Evolutionary conservation across 2,797 vertebrate genomes (phyloP).

Genomic region (Myoxocephalus aenaeus): DNA sequence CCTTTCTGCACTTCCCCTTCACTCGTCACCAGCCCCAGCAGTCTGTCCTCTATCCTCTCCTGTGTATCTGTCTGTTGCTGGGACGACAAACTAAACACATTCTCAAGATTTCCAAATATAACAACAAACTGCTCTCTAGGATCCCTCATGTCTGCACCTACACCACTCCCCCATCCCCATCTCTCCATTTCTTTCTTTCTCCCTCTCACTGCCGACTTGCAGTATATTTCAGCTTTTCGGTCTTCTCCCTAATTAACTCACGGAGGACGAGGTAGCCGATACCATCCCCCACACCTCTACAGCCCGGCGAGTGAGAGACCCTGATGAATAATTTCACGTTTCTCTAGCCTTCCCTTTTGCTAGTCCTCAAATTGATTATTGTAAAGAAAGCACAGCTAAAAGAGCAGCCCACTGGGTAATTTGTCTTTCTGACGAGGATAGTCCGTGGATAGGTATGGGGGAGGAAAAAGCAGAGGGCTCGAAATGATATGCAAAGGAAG

Average conservation of each 20-base stretch:
- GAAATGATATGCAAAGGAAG: conserved; percentile 68
- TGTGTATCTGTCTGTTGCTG: conserved; percentile 75
- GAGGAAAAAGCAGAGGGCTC: conserved; percentile 34
- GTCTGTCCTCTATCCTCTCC: conserved; percentile 65
- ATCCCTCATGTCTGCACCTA: conserved; percentile 49
- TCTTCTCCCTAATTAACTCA: conserved; percentile 78
- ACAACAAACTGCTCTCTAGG: conserved; percentile 57
- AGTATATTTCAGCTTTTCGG: conserved; percentile 60
- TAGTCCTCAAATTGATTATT: conserved; percentile 83
- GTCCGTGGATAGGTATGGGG: conserved; percentile 66
- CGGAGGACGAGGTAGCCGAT: conserved; percentile 66
- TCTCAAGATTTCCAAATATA: conserved; percentile 77
- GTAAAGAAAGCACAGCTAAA: conserved; percentile 80
- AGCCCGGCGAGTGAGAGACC: conserved; percentile 61
- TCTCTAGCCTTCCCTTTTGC: conserved; percentile 73
- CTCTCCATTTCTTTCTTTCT: neutral
- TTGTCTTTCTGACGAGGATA: conserved; percentile 77
- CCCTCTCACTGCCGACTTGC: conserved; percentile 32
- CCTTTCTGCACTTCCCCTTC: conserved; percentile 58
- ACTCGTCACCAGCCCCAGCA: conserved; percentile 67
- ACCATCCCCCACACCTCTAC: conserved; percentile 72
- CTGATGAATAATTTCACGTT: conserved; percentile 85
- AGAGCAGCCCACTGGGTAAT: conserved; percentile 79
- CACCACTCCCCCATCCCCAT: conserved; percentile 31
- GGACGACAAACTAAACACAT: conserved; percentile 74